Conservation (phyloP, 1,140 invertebrate genomes). For the Scaptomyza montana region DNA sequence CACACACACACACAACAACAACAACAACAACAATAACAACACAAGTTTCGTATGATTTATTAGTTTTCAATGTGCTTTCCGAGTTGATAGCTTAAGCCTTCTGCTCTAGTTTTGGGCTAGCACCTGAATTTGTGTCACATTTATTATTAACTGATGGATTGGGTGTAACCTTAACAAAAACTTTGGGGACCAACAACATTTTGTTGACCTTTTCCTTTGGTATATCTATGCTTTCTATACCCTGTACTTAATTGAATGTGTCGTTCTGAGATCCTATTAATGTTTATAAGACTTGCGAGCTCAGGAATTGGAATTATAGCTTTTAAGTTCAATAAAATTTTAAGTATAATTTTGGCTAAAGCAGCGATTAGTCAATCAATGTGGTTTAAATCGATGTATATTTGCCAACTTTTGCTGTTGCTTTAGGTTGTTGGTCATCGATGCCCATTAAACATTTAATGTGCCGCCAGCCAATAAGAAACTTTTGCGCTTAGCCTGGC, state of each 20-base stretch:
- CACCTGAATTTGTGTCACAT: constrained; percentile 60
- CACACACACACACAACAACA: constrained; percentile 13
- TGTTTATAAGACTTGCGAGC: too few relatives aligned
- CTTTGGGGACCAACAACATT: constrained; percentile 21
- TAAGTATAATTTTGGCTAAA: too few relatives aligned
- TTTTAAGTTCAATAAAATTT: too few relatives aligned
- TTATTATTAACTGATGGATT: constrained; percentile 81
- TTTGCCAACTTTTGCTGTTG: constrained; percentile 18
- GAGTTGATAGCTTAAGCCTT: constrained; percentile 25
- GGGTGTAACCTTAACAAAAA: constrained; percentile 41
- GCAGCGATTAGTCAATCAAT: too few relatives aligned
- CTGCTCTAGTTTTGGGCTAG: constrained; percentile 7
- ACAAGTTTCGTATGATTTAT: constrained; percentile 65
- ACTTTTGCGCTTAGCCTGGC: constrained; percentile 49
- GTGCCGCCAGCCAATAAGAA: constrained; percentile 46
- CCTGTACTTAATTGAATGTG: not conserved
- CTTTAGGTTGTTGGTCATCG: constrained; percentile 59
- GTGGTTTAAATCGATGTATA: not conserved
- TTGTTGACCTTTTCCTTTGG: constrained; percentile 10
- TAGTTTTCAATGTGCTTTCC: constrained; percentile 72
- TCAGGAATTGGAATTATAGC: too few relatives aligned
- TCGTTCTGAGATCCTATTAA: too few relatives aligned
- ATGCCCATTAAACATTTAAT: constrained; percentile 63
- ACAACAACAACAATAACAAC: constrained; percentile 31
- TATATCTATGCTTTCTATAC: constrained; percentile 10